Percentiles rank a stretch among this genome's conserved stretches.
Evolutionary conservation across 1,140 invertebrate genomes (phyloP).

Genomic region (Aculops lycopersici): DNA sequence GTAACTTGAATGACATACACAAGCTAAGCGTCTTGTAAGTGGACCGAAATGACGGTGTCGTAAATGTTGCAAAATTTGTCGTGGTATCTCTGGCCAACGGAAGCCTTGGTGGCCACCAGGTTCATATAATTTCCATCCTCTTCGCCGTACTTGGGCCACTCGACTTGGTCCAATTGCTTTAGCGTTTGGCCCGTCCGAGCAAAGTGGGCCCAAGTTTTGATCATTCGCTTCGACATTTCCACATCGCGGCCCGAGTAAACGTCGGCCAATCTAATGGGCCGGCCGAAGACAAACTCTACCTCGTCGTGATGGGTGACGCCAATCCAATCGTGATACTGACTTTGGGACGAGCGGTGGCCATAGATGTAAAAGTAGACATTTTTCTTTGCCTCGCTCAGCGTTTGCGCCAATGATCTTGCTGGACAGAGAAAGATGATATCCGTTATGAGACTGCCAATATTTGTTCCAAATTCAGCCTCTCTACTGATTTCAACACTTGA

Average conservation of each 20-base stretch:
- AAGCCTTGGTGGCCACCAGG: background rate
- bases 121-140: background rate
- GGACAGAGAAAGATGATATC: slow-evolving; percentile 8
- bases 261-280: slow-evolving; percentile 2
- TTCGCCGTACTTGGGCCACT: background rate
- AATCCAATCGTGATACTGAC: slow-evolving; percentile 5
- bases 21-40: too few relatives aligned
- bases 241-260: slow-evolving; percentile 3
- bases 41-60: background rate
- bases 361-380: slow-evolving; percentile 9
- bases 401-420: slow-evolving; percentile 3
- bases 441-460: background rate
- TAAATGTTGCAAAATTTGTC: background rate
- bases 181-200: slow-evolving; percentile 5
- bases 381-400: background rate
- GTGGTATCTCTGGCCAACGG: background rate
- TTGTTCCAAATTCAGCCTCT: background rate
- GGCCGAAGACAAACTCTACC: slow-evolving; percentile 10
- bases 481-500: background rate
- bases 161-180: background rate
- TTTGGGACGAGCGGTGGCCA: slow-evolving; percentile 6
- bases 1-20: too few relatives aligned
- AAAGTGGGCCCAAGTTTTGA: slow-evolving; percentile 8
- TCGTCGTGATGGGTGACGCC: slow-evolving; percentile 9
- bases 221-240: slow-evolving; percentile 5